Evolutionary conservation across 2,797 vertebrate genomes (phyloP), one percentile per base, ranked within the genome.

Genomic region (Pseudochromis fuscus): DNA sequence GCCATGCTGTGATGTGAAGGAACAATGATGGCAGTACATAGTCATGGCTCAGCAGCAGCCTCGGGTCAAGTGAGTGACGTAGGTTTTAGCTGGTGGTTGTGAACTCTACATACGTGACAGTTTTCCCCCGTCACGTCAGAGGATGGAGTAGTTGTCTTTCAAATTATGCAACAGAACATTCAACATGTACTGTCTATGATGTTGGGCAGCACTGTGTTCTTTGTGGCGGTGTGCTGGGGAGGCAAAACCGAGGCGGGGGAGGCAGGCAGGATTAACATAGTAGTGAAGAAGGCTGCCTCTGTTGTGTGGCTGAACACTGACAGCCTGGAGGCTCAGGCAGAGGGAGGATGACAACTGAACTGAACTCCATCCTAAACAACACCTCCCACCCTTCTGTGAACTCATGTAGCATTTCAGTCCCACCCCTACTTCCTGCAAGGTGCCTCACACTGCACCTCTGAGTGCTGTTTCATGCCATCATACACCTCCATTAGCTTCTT

Each of bases 211-310:
- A 7, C 68, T 87, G 65, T 82, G 81, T 75, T 79, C 85, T 85
- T 77, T 83, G 78, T 84, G 72, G 77, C 74, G 69, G 82, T 70
- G 81, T 75, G 79, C 64, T 13, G 44, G 42, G 50, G 79, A 81
- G 75, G 83, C 79, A 71, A 76, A 50, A 59, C 38, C 35, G 10
- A 77, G 74, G 82, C 79, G 82, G 84, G 81, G 82, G 88, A 80
- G 84, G 84, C 70, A 72, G 46, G 79, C 85, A 64, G 80, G 82
- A 89, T 90, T 90, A 88, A 87, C 88, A 89, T 86, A 84, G 70
- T 79, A 86, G 72, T 83, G 79, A 89, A 78, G 87, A 91, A 86
- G 76, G 75, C 80, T 60, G 77, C 87, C 81, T 88, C 84, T 90
- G 90, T 90, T 90, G 75, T 83, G 80, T 65, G 77, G 79, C 65